Conservation (phyloP, 2,113 vertebrate species). For the Irena cyanogastra region DNA sequence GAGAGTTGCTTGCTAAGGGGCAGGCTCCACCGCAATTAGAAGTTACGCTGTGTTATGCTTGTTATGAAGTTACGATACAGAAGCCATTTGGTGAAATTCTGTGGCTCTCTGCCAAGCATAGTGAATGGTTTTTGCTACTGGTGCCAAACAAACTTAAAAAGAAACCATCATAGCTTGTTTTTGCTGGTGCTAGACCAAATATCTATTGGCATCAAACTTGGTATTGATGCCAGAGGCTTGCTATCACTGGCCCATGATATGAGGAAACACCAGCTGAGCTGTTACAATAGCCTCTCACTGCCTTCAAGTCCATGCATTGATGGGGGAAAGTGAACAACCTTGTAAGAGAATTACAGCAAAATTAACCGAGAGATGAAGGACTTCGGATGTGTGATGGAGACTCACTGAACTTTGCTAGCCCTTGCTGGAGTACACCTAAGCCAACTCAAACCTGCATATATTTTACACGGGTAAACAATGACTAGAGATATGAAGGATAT, state of each 20-base stretch:
- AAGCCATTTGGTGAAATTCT: constrained; percentile 44
- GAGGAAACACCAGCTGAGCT: constrained; percentile 5
- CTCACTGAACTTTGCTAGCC: neutral
- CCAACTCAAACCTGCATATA: neutral
- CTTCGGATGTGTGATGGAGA: neutral
- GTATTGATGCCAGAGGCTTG: constrained; percentile 62
- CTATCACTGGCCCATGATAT: constrained; percentile 54
- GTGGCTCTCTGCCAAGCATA: constrained; percentile 34
- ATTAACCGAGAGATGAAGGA: neutral
- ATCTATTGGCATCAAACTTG: constrained; percentile 34
- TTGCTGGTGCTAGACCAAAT: constrained; percentile 60
- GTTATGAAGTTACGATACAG: constrained; percentile 40
- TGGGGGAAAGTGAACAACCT: neutral
- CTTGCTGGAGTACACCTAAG: constrained; percentile 11
- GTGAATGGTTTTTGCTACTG: constrained; percentile 40
- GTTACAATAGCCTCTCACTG: neutral
- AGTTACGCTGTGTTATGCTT: neutral
- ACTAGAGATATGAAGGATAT: constrained; percentile 1
- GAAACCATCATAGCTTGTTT: constrained; percentile 55
- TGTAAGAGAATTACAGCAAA: neutral
- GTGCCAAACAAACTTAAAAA: constrained; percentile 60
- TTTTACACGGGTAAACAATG: constrained; percentile 12
- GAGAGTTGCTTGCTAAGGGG: neutral
- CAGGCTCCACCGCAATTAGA: neutral
- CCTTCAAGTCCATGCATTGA: neutral